A percentile compares a stretch with the other conserved stretches of the same genome.
Evolutionary conservation across 2,888 invertebrate genomes (phyloP).

Genomic region (Serripes groenlandicus): DNA sequence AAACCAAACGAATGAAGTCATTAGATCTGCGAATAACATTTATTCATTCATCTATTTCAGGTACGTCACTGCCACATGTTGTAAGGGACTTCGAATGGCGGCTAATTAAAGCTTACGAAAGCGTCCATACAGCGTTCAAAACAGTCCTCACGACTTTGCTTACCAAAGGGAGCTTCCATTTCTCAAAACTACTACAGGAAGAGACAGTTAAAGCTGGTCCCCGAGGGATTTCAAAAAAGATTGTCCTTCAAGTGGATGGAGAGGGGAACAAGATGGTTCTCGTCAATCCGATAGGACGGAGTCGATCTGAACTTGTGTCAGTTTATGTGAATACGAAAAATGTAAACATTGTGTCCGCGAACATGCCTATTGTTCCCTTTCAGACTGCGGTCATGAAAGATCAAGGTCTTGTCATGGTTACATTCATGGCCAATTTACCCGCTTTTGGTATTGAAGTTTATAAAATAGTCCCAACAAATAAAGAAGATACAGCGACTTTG

Average conservation of each 20-base stretch:
- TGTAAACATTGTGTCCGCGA: slow-evolving; percentile 89
- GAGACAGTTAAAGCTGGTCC: slow-evolving; percentile 39
- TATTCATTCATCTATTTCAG: slow-evolving; percentile 92
- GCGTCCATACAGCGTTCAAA: slow-evolving; percentile 49
- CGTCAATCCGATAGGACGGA: slow-evolving; percentile 94
- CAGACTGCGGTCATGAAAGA: slow-evolving; percentile 87
- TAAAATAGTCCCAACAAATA: slow-evolving; percentile 87
- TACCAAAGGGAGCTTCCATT: slow-evolving; percentile 29
- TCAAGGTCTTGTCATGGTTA: slow-evolving; percentile 87
- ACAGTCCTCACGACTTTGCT: slow-evolving; percentile 39
- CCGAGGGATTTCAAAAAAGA: slow-evolving; percentile 60
- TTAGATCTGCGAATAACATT: background rate
- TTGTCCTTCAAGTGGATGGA: slow-evolving; percentile 53
- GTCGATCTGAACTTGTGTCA: slow-evolving; percentile 92
- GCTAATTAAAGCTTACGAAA: slow-evolving; percentile 59
- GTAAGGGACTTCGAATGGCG: slow-evolving; percentile 93
- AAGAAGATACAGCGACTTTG: background rate
- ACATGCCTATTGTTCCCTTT: slow-evolving; percentile 88
- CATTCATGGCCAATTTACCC: slow-evolving; percentile 93
- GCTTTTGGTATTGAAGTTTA: slow-evolving; percentile 91
- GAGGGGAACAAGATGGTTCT: slow-evolving; percentile 88
- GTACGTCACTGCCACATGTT: slow-evolving; percentile 96
- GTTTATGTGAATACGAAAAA: slow-evolving; percentile 91
- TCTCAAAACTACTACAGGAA: slow-evolving; percentile 32
- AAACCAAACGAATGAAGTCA: background rate